These are phyloP conservation scores for Taenaris catops DNA, from an alignment of 2,888 invertebrate genomes.

Conservation along the genomic window DNA sequence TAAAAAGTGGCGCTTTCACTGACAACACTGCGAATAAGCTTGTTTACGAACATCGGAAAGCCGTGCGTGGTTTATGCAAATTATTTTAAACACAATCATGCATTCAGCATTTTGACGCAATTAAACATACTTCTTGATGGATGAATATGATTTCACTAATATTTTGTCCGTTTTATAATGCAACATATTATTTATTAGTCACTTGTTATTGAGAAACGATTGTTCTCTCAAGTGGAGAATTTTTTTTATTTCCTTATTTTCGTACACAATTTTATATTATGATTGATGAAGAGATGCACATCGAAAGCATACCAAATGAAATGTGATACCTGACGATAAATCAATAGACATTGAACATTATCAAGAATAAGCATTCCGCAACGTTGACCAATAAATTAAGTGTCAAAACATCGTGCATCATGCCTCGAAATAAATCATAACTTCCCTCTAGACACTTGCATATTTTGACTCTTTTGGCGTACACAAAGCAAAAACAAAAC, in stretches of 20 bases:
- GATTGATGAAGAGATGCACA: constrained; percentile 54
- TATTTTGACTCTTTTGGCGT: constrained; percentile 31
- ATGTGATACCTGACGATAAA: constrained; percentile 39
- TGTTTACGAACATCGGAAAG: constrained; percentile 76
- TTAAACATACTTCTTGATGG: constrained; percentile 51
- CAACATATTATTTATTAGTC: constrained; percentile 15
- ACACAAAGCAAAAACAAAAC: constrained; percentile 26
- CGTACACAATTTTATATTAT: constrained; percentile 23
- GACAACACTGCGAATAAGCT: constrained; percentile 76
- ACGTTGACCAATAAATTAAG: constrained; percentile 39
- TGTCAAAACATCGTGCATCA: constrained; percentile 58
- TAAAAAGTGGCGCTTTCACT: constrained; percentile 66
- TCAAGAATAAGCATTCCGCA: constrained; percentile 52
- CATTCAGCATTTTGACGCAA: constrained; percentile 69
- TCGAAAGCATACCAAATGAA: constrained; percentile 57
- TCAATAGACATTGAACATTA: constrained; percentile 33
- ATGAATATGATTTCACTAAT: constrained; percentile 35
- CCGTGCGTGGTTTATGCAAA: constrained; percentile 75
- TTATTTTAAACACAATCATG: constrained; percentile 60
- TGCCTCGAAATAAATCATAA: constrained; percentile 42
- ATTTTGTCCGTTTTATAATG: constrained; percentile 23
- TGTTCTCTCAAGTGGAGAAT: constrained; percentile 4
- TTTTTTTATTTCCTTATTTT: constrained; percentile 18
- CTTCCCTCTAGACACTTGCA: constrained; percentile 36
- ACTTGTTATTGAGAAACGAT: constrained; percentile 12